These are phyloP conservation scores for Cynocephalus volans DNA, from an alignment of 2,113 vertebrate species.

Conservation along the genomic window DNA sequence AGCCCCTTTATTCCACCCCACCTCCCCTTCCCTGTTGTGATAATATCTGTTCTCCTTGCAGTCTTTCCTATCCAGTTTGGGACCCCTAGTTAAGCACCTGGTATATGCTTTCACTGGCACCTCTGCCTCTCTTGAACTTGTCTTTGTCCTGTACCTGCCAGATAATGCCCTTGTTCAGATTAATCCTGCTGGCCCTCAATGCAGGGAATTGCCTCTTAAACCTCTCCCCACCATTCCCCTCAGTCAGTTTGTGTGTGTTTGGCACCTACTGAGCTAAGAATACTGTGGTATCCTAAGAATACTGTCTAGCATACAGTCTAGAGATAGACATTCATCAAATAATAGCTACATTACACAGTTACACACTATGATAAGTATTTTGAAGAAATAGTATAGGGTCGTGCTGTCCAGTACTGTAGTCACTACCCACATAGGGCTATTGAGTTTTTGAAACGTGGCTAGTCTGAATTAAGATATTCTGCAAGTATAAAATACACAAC, in stretches of 20 bases:
- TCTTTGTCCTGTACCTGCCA: background rate
- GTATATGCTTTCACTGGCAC: background rate
- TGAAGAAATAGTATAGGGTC: background rate
- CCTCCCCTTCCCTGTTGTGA: background rate
- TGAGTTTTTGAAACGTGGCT: background rate
- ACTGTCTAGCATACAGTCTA: background rate
- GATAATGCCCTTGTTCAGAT: background rate
- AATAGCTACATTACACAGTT: background rate
- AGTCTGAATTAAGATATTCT: background rate
- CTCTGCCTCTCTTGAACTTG: background rate
- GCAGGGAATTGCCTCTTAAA: background rate
- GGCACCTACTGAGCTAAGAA: background rate
- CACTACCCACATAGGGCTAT: background rate
- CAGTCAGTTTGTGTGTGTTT: background rate
- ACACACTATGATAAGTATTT: background rate
- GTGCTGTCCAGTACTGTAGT: background rate
- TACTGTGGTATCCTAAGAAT: background rate
- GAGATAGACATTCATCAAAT: background rate
- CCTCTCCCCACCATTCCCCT: too few species aligned
- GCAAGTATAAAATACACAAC: background rate
- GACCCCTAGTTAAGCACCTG: background rate
- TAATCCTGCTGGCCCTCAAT: background rate
- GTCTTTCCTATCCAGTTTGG: background rate
- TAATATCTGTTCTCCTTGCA: background rate
- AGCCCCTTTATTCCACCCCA: background rate